phyloP scores from a whole-genome alignment of 2,888 invertebrate genomes.

The Lamellibrachia columna region DNA sequence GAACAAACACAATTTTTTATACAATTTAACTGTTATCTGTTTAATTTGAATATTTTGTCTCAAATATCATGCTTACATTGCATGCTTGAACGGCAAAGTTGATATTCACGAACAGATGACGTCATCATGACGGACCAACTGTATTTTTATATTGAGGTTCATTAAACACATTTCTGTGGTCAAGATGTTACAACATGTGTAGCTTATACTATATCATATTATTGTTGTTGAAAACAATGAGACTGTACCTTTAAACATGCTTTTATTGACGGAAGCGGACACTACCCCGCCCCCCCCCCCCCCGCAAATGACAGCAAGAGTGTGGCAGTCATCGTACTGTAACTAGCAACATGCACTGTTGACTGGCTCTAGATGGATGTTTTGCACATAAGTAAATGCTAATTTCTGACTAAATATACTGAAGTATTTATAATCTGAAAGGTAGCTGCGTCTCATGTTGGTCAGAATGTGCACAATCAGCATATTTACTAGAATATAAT shows the following conservation, averaged over 20 bases:
- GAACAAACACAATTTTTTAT: too few relatives aligned
- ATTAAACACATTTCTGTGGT: too few relatives aligned
- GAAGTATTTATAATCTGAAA: not conserved
- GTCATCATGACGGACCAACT: too few relatives aligned
- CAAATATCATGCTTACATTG: too few relatives aligned
- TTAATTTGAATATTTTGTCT: too few relatives aligned
- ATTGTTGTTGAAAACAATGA: too few relatives aligned
- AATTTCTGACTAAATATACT: not conserved
- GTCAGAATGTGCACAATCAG: not conserved
- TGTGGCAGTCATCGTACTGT: not conserved
- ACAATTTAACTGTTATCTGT: too few relatives aligned
- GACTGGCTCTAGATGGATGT: not conserved
- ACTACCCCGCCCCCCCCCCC: not conserved
- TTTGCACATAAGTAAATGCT: not conserved
- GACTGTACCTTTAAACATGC: not conserved
- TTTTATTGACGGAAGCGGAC: not conserved
- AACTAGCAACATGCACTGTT: not conserved
- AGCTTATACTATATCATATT: too few relatives aligned
- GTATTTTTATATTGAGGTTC: too few relatives aligned
- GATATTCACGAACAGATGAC: too few relatives aligned
- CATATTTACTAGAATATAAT: not conserved
- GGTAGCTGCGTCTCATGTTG: not conserved
- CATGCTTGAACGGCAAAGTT: too few relatives aligned
- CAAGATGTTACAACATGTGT: too few relatives aligned
- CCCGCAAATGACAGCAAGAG: not conserved